Conservation (phyloP, 2,888 invertebrate species). For the Agapostemon virescens region DNA sequence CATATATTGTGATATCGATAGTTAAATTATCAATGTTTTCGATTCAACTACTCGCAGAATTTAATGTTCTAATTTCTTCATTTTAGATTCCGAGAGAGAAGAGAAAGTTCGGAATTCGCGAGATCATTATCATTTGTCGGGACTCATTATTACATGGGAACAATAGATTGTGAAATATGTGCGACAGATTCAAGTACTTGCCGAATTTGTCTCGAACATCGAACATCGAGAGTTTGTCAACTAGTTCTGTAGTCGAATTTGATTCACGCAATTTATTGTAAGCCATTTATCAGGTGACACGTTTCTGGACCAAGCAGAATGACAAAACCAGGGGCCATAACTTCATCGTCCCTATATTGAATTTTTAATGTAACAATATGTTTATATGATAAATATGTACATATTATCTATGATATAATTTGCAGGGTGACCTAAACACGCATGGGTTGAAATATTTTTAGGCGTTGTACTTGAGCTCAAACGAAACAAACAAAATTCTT, state of each 20-base stretch:
- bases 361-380: not conserved
- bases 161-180: conserved; percentile 60
- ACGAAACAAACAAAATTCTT: not conserved
- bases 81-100: conserved; percentile 1
- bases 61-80: not conserved
- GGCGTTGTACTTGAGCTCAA: not conserved
- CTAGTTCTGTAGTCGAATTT: conserved; percentile 8
- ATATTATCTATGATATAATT: not conserved
- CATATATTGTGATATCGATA: not conserved
- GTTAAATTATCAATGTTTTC: not conserved
- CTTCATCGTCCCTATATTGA: conserved; percentile 17
- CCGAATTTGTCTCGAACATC: conserved; percentile 13
- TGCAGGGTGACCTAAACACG: not conserved
- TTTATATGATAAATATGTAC: not conserved
- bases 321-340: conserved; percentile 35
- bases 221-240: conserved; percentile 9
- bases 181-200: conserved; percentile 59
- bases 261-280: conserved; percentile 16
- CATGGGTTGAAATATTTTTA: not conserved
- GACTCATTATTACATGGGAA: conserved; percentile 46
- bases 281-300: not conserved
- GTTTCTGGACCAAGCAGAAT: conserved; percentile 50
- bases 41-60: not conserved
- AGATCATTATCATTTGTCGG: conserved; percentile 32
- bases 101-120: conserved; percentile 23